Base-by-base conservation (phyloP, 2,888 invertebrate species). In the Tortricodes alternella region DNA sequence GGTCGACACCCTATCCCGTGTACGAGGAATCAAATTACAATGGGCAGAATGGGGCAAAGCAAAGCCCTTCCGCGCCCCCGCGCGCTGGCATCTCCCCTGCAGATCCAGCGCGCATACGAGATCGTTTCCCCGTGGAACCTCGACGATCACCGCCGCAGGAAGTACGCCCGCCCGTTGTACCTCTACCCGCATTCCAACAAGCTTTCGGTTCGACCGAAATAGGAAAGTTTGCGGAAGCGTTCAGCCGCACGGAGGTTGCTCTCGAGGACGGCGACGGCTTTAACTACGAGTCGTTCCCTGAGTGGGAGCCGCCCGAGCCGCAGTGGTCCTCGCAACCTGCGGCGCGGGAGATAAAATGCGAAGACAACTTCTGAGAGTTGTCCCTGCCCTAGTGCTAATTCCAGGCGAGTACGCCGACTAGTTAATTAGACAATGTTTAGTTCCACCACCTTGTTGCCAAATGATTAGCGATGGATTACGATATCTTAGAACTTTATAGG, bases 191-290 rank as follows among this genome's bases (percentile, higher is more conserved):
- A 39, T 96, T 96, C 75, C 95, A 96, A 76, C 96, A 96, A 84
- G 96, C 96, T 0, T 96, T 96, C 76, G 96, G 96, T 19, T 95
- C 96, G 21, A 96, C 96, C 18, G 96, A 96, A 83, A 95, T 96
- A 63, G 96, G 96, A n/a, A 93, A 95, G 62, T 96, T 96, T 68
- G 94, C 95, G 4, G 95, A 95, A 71, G 94, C 93, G 48, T 95
- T 94, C 76, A 92, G 92, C 59, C 92, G 92, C 62, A 89, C 92
- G 62, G 92, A 93, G 68, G 85, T 88, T 23, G 91, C 89, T 15
- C 80, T 83, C 32, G 89, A 88, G 15, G 80, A 81, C 13, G 75
- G 72, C 46, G 91, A 91, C 58, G 85, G 74, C 60, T 89, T 84
- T 71, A 66, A 79, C 56, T 89, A 79, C 65, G 90, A 89, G 38